Evolutionary conservation across 1,140 invertebrate species (phyloP), one percentile per base, ranked within the genome.

Genomic region (Drosophila repletoides): DNA sequence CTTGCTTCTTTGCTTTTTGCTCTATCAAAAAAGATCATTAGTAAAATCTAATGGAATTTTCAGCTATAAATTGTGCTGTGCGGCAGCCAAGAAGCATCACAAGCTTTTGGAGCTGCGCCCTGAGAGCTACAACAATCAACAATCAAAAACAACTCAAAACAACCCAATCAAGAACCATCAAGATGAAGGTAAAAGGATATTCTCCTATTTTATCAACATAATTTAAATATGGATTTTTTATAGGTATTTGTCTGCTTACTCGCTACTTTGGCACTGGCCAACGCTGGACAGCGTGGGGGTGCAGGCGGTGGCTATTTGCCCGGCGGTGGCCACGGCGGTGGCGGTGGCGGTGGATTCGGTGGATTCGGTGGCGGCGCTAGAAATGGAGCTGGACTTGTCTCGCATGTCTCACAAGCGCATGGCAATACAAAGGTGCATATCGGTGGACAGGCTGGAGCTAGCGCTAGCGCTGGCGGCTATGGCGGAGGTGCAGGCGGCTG

Each of bases 401-500:
- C 77, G 9, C 77, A 83, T 40, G 77, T 83, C 2, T 79, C 77
- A 7, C 80, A 86, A 36, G 15, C 51, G 19, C 70, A 73, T 21
- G 77, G 77, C 46, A 84, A 83, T 33, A 83, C 77, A 0, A 83
- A 84, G 59, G 77, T 83, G 2, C 77, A 83, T 12, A 83, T 83
- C 52, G 79, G 65, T 5, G 72, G 69, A 4, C 51, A 40, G 1
- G 60, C 29, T 2, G 59, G 21, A 2, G 41, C n/a, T n/a, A n/a
- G 38, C 4, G 45, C 45, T 17, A 34, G 28, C 9, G 45, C 17
- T 31, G 67, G 61, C 0, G 51, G 22, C 22, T 61, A 58, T 15
- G 58, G 65, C 2, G 59, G 41, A 46, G 68, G 64, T 6, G 64
- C 43, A 9, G 69, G 65, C 3, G 70, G 29, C 5, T 45, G 43